These are phyloP conservation scores for Datnioides undecimradiatus DNA, from an alignment of 2,113 vertebrate genomes.

Conservation along the genomic window DNA sequence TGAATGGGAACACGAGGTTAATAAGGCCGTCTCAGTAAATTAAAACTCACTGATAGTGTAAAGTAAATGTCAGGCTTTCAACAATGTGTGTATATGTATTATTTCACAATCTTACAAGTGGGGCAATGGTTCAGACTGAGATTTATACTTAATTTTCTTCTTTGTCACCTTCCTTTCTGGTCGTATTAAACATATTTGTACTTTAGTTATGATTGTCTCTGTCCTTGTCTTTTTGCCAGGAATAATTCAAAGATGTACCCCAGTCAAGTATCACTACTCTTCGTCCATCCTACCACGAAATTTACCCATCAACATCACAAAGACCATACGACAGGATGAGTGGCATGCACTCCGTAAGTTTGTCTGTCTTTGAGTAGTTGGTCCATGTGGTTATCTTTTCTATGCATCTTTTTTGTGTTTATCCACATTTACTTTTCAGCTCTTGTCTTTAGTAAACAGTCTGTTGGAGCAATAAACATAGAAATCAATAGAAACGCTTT, in stretches of 20 bases:
- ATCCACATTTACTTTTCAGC: neutral
- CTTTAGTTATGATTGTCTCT: conserved; percentile 22
- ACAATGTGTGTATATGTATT: conserved; percentile 6
- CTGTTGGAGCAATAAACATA: neutral
- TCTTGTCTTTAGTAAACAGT: neutral
- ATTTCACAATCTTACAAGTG: conserved; percentile 21
- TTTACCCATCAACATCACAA: conserved; percentile 91
- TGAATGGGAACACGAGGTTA: conserved; percentile 47
- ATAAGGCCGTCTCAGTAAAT: conserved; percentile 41
- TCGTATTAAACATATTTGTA: conserved; percentile 17
- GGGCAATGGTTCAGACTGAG: conserved; percentile 24
- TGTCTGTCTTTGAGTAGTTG: neutral
- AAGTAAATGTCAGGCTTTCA: conserved; percentile 45
- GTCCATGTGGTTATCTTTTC: neutral
- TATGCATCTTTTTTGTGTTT: neutral
- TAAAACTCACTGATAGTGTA: conserved; percentile 37
- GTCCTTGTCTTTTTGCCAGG: conserved; percentile 66
- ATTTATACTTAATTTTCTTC: conserved; percentile 20
- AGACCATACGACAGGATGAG: conserved; percentile 94
- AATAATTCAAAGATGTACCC: conserved; percentile 85
- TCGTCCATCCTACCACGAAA: conserved; percentile 91
- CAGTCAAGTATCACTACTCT: conserved; percentile 93
- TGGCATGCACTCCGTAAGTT: conserved; percentile 93
- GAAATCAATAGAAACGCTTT: neutral
- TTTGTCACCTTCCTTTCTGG: neutral